Conservation (phyloP, 2,888 invertebrate genomes). For the Theretra japonica region DNA sequence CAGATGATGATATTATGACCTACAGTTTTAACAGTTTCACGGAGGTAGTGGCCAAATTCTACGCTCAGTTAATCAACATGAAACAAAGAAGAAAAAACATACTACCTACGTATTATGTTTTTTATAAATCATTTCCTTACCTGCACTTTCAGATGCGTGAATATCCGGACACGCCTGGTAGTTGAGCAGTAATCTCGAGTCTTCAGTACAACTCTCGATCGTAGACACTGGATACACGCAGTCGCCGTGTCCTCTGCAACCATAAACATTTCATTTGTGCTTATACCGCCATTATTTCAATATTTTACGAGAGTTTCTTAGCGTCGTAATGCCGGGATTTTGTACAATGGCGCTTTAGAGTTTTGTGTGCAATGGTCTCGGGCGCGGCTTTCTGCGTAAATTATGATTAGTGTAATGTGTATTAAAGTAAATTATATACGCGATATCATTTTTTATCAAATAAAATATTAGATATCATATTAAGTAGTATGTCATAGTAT, state of each 20-base stretch:
- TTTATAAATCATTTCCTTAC: conserved; percentile 71
- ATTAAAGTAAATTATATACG: no score
- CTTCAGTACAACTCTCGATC: conserved; percentile 97
- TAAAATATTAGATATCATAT: no score
- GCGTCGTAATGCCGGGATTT: neutral
- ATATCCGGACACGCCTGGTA: conserved; percentile 98
- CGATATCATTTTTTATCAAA: no score
- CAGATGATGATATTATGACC: no score
- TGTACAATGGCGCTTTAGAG: neutral
- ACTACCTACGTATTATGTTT: neutral
- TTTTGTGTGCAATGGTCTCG: no score
- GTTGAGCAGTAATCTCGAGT: conserved; percentile 93
- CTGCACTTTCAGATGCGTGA: conserved; percentile 94
- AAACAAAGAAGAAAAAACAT: neutral
- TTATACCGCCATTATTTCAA: neutral
- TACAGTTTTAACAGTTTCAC: no score
- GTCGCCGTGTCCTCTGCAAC: conserved; percentile 91
- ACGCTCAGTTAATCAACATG: neutral
- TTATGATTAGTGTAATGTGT: no score
- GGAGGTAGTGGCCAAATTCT: no score
- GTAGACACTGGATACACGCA: conserved; percentile 95
- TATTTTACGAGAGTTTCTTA: neutral
- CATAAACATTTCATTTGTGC: neutral
- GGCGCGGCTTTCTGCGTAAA: no score
- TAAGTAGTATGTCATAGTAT: no score